These are phyloP conservation scores for Lucinisca nassula DNA, from an alignment of 2,888 invertebrate genomes.

Conservation along the genomic window DNA sequence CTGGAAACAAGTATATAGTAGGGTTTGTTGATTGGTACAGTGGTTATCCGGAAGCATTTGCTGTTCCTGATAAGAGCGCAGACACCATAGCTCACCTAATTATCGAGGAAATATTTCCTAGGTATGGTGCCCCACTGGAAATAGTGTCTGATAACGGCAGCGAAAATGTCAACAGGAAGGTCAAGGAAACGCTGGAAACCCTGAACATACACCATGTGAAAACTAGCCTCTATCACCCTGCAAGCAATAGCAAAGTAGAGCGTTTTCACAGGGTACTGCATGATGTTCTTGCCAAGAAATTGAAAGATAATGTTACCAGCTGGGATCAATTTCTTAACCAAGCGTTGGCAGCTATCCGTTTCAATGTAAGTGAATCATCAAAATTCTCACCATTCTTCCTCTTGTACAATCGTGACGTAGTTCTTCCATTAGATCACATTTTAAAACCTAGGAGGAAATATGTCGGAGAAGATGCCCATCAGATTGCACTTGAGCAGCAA, in stretches of 20 bases:
- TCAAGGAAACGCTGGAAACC: slow-evolving; percentile 24
- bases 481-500: neutral
- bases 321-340: neutral
- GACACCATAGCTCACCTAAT: too few relatives aligned
- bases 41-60: slow-evolving; percentile 21
- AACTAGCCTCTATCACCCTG: slow-evolving; percentile 16
- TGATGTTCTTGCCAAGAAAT: too few relatives aligned
- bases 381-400: neutral
- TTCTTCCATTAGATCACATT: too few relatives aligned
- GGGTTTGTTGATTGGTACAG: slow-evolving; percentile 28
- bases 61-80: slow-evolving; percentile 45
- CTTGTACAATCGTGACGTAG: too few relatives aligned
- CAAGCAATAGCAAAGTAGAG: too few relatives aligned
- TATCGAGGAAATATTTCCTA: slow-evolving; percentile 20
- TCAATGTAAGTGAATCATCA: neutral
- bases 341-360: neutral
- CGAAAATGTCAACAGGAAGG: too few relatives aligned
- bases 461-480: too few relatives aligned
- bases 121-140: neutral
- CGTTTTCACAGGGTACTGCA: slow-evolving; percentile 31
- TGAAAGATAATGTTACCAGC: too few relatives aligned
- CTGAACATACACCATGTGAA: slow-evolving; percentile 15
- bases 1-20: slow-evolving; percentile 51
- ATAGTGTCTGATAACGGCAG: slow-evolving; percentile 20
- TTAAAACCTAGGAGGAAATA: too few relatives aligned